Evolutionary conservation across 2,797 vertebrate species (phyloP).

Genomic region (Nyctalus aviator): DNA sequence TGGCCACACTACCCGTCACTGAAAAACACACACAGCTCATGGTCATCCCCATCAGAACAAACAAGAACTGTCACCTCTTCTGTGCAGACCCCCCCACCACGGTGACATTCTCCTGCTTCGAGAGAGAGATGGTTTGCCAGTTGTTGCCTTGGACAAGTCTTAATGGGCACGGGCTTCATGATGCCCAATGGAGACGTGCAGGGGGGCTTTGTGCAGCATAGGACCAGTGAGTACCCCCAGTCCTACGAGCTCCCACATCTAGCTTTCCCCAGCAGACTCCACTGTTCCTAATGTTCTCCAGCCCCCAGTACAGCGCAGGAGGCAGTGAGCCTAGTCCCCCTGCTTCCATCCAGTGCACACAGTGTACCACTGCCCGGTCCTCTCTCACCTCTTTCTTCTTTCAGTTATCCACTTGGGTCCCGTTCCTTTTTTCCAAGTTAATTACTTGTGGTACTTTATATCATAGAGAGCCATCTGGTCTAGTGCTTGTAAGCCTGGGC

Average conservation of each 20-base stretch:
- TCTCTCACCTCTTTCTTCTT: neutral
- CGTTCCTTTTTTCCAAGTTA: neutral
- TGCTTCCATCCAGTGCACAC: neutral
- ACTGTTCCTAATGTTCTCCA: too few species aligned
- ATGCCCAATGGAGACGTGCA: neutral
- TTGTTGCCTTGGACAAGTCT: neutral
- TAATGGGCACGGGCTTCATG: neutral
- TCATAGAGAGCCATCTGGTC: neutral
- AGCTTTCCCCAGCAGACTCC: neutral
- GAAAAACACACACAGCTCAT: neutral
- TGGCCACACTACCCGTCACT: slow-evolving; percentile 87
- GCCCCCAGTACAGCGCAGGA: accelerated
- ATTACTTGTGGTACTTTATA: neutral
- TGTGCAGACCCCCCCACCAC: neutral
- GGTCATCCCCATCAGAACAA: neutral
- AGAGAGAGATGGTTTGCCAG: accelerated
- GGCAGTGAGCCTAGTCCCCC: accelerated
- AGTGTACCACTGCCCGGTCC: neutral
- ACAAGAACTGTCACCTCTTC: neutral
- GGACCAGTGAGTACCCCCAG: accelerated
- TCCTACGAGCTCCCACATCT: neutral
- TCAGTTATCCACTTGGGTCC: neutral
- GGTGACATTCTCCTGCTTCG: accelerated
- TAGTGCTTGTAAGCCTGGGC: neutral
- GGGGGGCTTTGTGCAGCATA: too few species aligned